These are phyloP conservation scores for Zophobas morio DNA, from an alignment of 1,140 invertebrate genomes.

Conservation along the genomic window DNA sequence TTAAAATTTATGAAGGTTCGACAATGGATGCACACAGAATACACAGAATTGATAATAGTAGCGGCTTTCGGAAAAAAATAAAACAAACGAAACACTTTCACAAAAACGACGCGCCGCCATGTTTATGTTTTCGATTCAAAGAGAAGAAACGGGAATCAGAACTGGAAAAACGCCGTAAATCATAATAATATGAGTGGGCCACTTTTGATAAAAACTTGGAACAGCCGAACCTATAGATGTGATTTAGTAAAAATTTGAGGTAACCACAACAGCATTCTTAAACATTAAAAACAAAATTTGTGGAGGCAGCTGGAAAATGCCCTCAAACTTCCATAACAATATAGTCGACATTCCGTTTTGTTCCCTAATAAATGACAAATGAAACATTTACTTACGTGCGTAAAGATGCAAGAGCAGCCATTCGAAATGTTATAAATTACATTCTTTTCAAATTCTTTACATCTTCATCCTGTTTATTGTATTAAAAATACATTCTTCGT, in stretches of 20 bases:
- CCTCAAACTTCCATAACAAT: not conserved
- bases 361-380: too few relatives aligned
- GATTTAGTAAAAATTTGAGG: slow-evolving; percentile 19
- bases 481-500: slow-evolving; percentile 8
- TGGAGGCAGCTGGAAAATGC: not conserved
- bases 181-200: slow-evolving; percentile 28
- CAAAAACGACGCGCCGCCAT: slow-evolving; percentile 10
- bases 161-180: slow-evolving; percentile 7
- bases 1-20: not conserved
- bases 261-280: slow-evolving; percentile 13
- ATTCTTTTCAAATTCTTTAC: not conserved
- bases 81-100: not conserved
- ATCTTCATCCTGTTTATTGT: not conserved
- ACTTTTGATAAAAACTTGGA: slow-evolving; percentile 39
- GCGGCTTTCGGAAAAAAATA: not conserved
- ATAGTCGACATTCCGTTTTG: too few relatives aligned
- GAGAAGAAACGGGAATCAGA: slow-evolving; percentile 28
- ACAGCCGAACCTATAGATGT: slow-evolving; percentile 22
- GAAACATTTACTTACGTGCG: too few relatives aligned
- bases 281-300: slow-evolving; percentile 27
- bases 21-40: not conserved
- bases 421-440: not conserved
- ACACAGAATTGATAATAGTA: slow-evolving; percentile 1
- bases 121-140: slow-evolving; percentile 38
- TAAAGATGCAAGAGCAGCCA: not conserved